Percentiles rank a stretch among this genome's conserved stretches.
These are phyloP conservation scores for Donacobius atricapilla DNA, from an alignment of 2,113 vertebrate species.

Conservation along the genomic window DNA sequence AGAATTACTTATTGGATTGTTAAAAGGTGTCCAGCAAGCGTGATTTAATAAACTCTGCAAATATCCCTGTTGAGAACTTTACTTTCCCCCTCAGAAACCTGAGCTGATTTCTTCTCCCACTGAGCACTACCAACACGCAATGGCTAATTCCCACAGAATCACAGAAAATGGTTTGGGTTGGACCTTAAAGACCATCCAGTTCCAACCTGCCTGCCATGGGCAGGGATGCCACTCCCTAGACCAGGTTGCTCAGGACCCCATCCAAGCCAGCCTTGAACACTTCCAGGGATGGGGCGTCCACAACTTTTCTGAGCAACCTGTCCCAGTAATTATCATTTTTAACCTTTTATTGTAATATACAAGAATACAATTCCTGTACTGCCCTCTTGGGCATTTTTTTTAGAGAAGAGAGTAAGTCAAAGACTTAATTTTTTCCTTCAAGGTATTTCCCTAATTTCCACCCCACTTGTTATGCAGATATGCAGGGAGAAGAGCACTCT, in stretches of 20 bases:
- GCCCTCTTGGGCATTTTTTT: not conserved
- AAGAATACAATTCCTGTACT: not conserved
- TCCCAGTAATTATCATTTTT: not conserved
- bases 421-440: not conserved
- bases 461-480: not conserved
- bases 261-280: not conserved
- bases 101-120: not conserved
- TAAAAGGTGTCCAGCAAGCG: not conserved
- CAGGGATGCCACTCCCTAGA: not conserved
- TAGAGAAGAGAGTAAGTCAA: not conserved
- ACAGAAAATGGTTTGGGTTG: not conserved
- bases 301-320: not conserved
- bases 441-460: not conserved
- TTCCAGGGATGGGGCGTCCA: not conserved
- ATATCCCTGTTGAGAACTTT: not conserved
- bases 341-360: not conserved
- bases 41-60: not conserved
- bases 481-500: not conserved
- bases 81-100: not conserved
- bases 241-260: not conserved
- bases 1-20: not conserved
- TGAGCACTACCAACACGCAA: not conserved
- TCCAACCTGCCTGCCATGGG: not conserved
- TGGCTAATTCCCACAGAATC: not conserved
- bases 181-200: not conserved